A percentile compares a stretch with the other conserved stretches of the same genome.
phyloP scores from a whole-genome alignment of 2,797 vertebrate genomes.

The Hyperoplus lanceolatus region DNA sequence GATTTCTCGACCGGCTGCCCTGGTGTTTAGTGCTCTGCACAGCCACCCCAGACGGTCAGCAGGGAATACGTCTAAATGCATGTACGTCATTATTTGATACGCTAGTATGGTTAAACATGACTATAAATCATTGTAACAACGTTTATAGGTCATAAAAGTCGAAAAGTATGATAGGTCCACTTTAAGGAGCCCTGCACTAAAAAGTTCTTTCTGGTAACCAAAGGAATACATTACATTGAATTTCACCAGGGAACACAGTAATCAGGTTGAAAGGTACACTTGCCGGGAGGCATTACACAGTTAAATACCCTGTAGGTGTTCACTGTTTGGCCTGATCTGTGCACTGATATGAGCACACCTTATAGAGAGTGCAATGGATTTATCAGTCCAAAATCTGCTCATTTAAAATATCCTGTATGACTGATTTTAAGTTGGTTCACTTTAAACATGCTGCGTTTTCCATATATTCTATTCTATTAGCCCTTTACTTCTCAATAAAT shows the following conservation, averaged over 20 bases:
- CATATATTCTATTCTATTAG: background rate
- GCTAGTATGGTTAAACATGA: too few relatives aligned
- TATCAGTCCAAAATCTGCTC: background rate
- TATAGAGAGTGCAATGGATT: background rate
- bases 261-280: constrained; percentile 24
- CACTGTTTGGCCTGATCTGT: constrained; percentile 12
- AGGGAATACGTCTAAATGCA: too few relatives aligned
- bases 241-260: constrained; percentile 38
- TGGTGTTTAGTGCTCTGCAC: too few relatives aligned
- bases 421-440: too few relatives aligned
- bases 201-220: constrained; percentile 27
- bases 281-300: constrained; percentile 33
- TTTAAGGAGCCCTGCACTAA: constrained; percentile 17
- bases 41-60: too few relatives aligned
- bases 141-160: too few relatives aligned
- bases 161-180: too few relatives aligned
- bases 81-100: too few relatives aligned
- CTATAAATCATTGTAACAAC: too few relatives aligned
- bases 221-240: constrained; percentile 31
- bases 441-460: background rate
- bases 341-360: constrained; percentile 13
- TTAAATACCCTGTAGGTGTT: constrained; percentile 22
- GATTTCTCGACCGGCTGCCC: too few relatives aligned
- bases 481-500: too few relatives aligned
- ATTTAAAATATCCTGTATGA: background rate